phyloP scores from a whole-genome alignment of 2,797 vertebrate species.

The Arnoldichthys spilopterus region DNA sequence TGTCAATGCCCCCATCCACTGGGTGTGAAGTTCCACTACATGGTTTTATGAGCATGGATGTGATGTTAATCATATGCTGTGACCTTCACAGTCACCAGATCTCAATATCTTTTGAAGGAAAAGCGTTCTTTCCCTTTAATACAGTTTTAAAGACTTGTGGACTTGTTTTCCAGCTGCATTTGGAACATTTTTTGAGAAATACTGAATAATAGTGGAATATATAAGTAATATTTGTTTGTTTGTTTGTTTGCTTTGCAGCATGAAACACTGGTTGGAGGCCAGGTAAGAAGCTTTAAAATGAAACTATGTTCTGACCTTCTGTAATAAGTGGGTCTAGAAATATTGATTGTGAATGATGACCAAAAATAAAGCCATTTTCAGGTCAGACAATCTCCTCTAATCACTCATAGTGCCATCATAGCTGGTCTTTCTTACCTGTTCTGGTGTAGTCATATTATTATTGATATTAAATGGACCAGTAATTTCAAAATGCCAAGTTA shows the following conservation, averaged over 20 bases:
- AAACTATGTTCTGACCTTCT: not conserved
- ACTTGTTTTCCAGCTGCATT: not conserved
- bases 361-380: not conserved
- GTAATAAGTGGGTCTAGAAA: not conserved
- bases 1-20: too few species aligned
- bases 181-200: not conserved
- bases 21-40: too few species aligned
- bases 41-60: too few species aligned
- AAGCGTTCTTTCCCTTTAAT: too few species aligned
- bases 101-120: too few species aligned
- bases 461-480: not conserved
- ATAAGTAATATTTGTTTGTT: not conserved
- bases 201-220: not conserved
- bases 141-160: too few species aligned
- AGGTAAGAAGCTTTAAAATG: slow-evolving; percentile 1
- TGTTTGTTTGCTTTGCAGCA: slow-evolving; percentile 57
- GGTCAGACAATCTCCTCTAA: too few species aligned
- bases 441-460: not conserved
- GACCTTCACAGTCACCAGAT: too few species aligned
- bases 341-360: not conserved
- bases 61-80: too few species aligned
- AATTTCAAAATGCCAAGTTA: slow-evolving; percentile 19
- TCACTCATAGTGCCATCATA: not conserved
- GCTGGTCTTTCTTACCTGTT: slow-evolving; percentile 9
- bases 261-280: slow-evolving; percentile 51